Evolutionary conservation across 2,888 invertebrate genomes (phyloP).

Genomic region (Galerucella pusilla): DNA sequence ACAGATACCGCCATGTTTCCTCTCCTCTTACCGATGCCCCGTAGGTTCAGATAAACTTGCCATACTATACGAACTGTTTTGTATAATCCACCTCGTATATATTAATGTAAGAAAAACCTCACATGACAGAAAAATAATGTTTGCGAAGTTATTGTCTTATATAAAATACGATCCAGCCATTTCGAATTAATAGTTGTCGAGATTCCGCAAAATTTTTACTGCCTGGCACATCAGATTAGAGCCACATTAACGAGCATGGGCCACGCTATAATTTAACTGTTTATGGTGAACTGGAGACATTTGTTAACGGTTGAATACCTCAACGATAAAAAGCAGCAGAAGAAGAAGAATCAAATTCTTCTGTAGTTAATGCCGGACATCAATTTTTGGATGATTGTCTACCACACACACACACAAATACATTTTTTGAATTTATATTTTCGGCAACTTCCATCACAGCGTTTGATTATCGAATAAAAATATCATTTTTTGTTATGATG

Average conservation of each 20-base stretch:
- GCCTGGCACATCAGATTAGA: conserved; percentile 65
- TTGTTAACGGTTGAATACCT: conserved; percentile 54
- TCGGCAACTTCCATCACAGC: too few relatives aligned
- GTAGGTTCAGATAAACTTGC: too few relatives aligned
- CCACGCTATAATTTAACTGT: conserved; percentile 65
- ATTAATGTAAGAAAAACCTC: background rate
- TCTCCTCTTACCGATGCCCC: too few relatives aligned
- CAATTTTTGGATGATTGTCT: conserved; percentile 36
- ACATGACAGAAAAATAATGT: conserved; percentile 42
- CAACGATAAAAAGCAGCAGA: conserved; percentile 44
- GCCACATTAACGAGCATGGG: conserved; percentile 62
- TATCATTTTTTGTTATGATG: too few relatives aligned
- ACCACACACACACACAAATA: conserved; percentile 28
- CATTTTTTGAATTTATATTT: too few relatives aligned
- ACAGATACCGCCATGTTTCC: too few relatives aligned
- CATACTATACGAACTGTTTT: background rate
- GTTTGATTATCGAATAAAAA: too few relatives aligned
- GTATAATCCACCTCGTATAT: background rate
- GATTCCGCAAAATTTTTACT: conserved; percentile 64
- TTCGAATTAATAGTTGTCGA: conserved; percentile 63
- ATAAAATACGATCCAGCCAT: conserved; percentile 62
- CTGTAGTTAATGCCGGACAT: conserved; percentile 40
- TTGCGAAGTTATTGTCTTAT: conserved; percentile 56
- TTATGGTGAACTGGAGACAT: conserved; percentile 58
- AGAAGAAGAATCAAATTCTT: conserved; percentile 41